A percentile compares a stretch with the other conserved stretches of the same genome.
Conservation (phyloP, 2,888 invertebrate genomes). For the Ptychoptera albimana region DNA sequence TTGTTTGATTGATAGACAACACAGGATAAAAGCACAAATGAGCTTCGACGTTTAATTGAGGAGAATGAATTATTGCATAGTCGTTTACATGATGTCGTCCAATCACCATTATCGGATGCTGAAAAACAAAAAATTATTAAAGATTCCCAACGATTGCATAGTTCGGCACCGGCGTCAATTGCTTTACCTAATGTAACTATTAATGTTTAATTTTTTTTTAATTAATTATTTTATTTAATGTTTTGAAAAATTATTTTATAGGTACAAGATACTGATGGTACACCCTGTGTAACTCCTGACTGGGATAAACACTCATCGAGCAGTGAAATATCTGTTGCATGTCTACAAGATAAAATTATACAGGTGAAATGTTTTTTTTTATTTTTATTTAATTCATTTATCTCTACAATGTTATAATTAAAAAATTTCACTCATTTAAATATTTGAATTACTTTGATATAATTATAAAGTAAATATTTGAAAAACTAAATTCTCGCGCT, state of each 20-base stretch:
- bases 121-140: conserved; percentile 68
- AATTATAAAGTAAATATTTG: no score
- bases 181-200: conserved; percentile 31
- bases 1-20: conserved; percentile 17
- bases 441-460: neutral
- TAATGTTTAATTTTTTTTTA: neutral
- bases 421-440: neutral
- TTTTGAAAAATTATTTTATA: neutral
- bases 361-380: conserved; percentile 34
- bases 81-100: conserved; percentile 60
- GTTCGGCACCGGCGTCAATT: conserved; percentile 68
- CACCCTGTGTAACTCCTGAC: conserved; percentile 61
- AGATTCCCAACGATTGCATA: conserved; percentile 53
- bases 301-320: conserved; percentile 89
- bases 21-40: conserved; percentile 28
- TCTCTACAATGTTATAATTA: neutral
- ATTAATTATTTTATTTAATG: neutral
- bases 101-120: conserved; percentile 66
- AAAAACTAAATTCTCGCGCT: no score
- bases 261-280: conserved; percentile 30
- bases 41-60: conserved; percentile 44
- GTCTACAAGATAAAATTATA: conserved; percentile 81
- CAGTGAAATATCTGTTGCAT: conserved; percentile 82
- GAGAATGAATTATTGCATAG: conserved; percentile 62
- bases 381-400: neutral